Percentiles rank a stretch among this genome's conserved stretches.
phyloP scores from a whole-genome alignment of 2,888 invertebrate genomes.

The Julus scandinavius region DNA sequence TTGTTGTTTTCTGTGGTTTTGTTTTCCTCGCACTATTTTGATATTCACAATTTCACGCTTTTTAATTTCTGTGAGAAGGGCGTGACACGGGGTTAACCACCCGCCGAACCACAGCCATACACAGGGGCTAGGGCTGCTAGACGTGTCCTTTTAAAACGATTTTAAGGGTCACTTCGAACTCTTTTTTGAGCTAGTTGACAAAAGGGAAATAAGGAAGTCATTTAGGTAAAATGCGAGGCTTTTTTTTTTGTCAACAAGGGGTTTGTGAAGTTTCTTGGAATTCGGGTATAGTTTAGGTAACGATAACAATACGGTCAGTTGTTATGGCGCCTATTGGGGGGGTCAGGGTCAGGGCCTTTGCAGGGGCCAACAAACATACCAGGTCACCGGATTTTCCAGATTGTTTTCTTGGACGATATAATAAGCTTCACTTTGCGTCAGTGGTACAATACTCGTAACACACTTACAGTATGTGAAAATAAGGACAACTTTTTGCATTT shows the following conservation, averaged over 20 bases:
- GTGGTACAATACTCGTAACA: too few relatives aligned
- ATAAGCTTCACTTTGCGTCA: too few relatives aligned
- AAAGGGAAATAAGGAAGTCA: slow-evolving; percentile 38
- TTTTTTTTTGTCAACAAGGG: slow-evolving; percentile 1
- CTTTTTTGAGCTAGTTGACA: not conserved
- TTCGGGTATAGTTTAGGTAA: not conserved
- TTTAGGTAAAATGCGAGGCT: not conserved
- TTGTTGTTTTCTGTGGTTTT: not conserved
- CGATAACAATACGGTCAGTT: not conserved
- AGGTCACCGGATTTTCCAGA: not conserved
- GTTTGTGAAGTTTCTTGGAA: slow-evolving; percentile 11
- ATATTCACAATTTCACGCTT: slow-evolving; percentile 29
- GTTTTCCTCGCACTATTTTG: not conserved
- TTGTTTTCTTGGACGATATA: too few relatives aligned
- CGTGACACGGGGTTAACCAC: not conserved
- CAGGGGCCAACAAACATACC: not conserved
- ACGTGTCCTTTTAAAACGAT: not conserved
- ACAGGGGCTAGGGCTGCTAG: not conserved
- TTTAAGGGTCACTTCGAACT: slow-evolving; percentile 16
- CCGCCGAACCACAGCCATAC: not conserved
- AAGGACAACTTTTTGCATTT: too few relatives aligned
- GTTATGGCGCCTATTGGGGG: not conserved
- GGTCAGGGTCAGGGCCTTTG: slow-evolving; percentile 18
- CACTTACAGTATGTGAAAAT: too few relatives aligned
- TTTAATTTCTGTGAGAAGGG: slow-evolving; percentile 8